Conservation (phyloP, 2,113 vertebrate species). For the Hemibagrus wyckioides region DNA sequence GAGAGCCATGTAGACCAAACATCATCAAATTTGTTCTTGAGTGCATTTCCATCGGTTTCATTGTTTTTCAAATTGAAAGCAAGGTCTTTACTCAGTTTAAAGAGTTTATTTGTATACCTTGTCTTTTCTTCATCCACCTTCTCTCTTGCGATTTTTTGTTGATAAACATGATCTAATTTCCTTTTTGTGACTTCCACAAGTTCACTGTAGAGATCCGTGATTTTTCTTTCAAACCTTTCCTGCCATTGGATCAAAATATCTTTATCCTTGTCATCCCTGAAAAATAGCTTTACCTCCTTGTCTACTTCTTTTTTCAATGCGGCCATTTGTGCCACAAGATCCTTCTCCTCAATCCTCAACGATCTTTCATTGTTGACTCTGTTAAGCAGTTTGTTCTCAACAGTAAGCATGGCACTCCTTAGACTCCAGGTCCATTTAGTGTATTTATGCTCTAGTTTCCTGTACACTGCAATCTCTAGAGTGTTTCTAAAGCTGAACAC, state of each 20-base stretch:
- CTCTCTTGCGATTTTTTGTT: conserved; percentile 42
- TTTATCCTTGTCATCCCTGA: conserved; percentile 47
- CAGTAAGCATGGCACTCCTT: conserved; percentile 57
- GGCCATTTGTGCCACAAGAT: conserved; percentile 31
- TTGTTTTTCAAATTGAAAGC: conserved; percentile 48
- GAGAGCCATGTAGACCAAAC: conserved; percentile 54
- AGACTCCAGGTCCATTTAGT: conserved; percentile 37
- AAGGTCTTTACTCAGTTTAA: conserved; percentile 55
- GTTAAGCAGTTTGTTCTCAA: conserved; percentile 61
- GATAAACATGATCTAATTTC: conserved; percentile 55
- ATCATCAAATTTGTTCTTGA: conserved; percentile 50
- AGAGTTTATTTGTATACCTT: conserved; percentile 52
- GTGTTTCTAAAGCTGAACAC: conserved; percentile 73
- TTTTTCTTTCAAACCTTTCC: conserved; percentile 37
- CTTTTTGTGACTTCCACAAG: conserved; percentile 48
- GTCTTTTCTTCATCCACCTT: conserved; percentile 53
- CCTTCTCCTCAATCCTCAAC: background rate
- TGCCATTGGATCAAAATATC: conserved; percentile 39
- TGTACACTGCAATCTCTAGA: conserved; percentile 59
- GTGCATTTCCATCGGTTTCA: conserved; percentile 29
- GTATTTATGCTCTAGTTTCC: conserved; percentile 58
- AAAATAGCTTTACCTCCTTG: conserved; percentile 57
- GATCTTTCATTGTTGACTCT: conserved; percentile 54
- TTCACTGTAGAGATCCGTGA: conserved; percentile 27
- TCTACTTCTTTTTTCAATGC: conserved; percentile 41